These are phyloP conservation scores for Tetragonisca angustula DNA, from an alignment of 2,888 invertebrate species.

Conservation along the genomic window DNA sequence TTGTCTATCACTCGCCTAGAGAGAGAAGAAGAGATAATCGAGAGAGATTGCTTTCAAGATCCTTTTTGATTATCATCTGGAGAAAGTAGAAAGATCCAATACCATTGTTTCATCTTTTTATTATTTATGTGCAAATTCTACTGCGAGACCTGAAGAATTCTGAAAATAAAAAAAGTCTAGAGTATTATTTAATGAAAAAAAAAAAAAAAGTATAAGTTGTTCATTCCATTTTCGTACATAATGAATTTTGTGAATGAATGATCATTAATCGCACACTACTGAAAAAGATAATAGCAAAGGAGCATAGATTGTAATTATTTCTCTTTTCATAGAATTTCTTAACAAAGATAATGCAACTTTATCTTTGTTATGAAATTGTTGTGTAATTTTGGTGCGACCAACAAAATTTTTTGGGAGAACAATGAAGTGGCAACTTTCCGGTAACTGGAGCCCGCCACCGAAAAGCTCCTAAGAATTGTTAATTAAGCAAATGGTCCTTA, in stretches of 20 bases:
- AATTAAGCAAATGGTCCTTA: conserved; percentile 22
- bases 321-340: background rate
- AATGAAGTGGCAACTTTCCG: conserved; percentile 4
- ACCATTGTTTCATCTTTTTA: background rate
- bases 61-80: conserved; percentile 1
- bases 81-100: background rate
- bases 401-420: background rate
- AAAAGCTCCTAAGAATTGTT: conserved; percentile 6
- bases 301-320: background rate
- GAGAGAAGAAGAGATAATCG: conserved; percentile 14
- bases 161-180: background rate
- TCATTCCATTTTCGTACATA: background rate
- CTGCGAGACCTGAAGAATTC: background rate
- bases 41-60: conserved; percentile 3
- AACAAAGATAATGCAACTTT: background rate
- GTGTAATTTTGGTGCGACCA: background rate
- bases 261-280: background rate
- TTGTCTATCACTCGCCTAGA: conserved; percentile 36
- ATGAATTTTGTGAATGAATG: background rate
- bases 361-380: background rate
- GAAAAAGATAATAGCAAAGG: background rate
- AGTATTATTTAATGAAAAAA: background rate
- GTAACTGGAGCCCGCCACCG: conserved; percentile 11
- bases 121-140: background rate
- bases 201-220: background rate